A percentile compares a stretch with the other conserved stretches of the same genome.
These are phyloP conservation scores for Poeciliopsis turneri DNA, from an alignment of 2,797 vertebrate species.

Conservation along the genomic window DNA sequence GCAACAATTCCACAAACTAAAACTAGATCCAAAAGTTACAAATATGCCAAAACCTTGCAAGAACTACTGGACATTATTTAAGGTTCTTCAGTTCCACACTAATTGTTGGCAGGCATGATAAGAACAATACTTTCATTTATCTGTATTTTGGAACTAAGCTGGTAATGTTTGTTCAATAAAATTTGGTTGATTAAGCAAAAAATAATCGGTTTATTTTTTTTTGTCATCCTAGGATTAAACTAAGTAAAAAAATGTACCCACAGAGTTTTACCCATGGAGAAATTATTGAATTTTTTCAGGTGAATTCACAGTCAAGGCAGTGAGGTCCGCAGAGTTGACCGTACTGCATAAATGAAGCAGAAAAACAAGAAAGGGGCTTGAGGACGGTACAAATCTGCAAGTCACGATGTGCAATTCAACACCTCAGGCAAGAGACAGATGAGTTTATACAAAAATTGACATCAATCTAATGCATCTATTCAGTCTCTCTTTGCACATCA, in stretches of 20 bases:
- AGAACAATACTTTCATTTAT: background rate
- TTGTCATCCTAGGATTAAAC: no score
- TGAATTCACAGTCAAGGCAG: background rate
- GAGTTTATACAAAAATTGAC: constrained; percentile 1
- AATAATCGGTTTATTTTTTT: no score
- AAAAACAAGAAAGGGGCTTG: background rate
- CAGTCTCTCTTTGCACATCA: constrained; percentile 13
- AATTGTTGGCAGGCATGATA: background rate
- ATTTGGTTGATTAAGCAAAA: no score
- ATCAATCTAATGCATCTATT: constrained; percentile 6
- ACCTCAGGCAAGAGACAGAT: background rate
- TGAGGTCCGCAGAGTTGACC: background rate
- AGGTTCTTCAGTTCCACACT: background rate
- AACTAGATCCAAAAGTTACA: background rate
- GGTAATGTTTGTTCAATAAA: background rate
- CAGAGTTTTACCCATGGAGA: background rate
- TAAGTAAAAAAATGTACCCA: no score
- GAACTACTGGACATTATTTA: background rate
- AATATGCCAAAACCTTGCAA: background rate
- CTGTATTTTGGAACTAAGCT: background rate
- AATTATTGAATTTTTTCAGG: background rate
- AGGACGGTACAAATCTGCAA: constrained; percentile 7
- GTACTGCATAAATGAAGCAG: background rate
- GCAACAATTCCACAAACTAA: background rate
- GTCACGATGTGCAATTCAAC: constrained; percentile 5